phyloP scores from a whole-genome alignment of 2,888 invertebrate species.

The Synanthedon formicaeformis region DNA sequence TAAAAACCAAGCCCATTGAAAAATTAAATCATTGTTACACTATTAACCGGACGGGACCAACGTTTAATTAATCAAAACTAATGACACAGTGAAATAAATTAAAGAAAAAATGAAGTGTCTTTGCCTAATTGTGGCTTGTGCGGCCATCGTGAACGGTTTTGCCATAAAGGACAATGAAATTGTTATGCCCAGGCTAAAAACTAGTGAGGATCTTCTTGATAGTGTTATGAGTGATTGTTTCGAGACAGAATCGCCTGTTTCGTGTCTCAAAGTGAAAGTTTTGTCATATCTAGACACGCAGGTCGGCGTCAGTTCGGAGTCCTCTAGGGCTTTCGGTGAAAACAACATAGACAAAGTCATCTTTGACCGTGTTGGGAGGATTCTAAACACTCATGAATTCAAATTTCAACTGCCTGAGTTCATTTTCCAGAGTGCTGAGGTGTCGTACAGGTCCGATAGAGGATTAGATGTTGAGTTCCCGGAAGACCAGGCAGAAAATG shows the following conservation, averaged over 20 bases:
- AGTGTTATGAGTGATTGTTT: slow-evolving; percentile 81
- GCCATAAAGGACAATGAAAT: slow-evolving; percentile 70
- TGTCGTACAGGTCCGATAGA: slow-evolving; percentile 75
- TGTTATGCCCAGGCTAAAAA: slow-evolving; percentile 67
- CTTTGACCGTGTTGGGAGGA: slow-evolving; percentile 77
- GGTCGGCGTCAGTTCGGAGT: slow-evolving; percentile 72
- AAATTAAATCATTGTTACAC: slow-evolving; percentile 69
- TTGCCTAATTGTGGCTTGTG: slow-evolving; percentile 63
- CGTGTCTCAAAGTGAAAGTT: slow-evolving; percentile 82
- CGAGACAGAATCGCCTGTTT: slow-evolving; percentile 74
- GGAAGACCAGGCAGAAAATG: slow-evolving; percentile 58
- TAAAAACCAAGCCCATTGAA: slow-evolving; percentile 77
- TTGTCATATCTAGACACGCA: slow-evolving; percentile 80
- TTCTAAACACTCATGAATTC: slow-evolving; percentile 81
- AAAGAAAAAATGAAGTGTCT: slow-evolving; percentile 59
- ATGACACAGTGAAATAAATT: slow-evolving; percentile 48
- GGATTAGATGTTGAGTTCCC: slow-evolving; percentile 75
- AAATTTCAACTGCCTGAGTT: slow-evolving; percentile 79
- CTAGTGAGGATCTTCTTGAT: slow-evolving; percentile 77
- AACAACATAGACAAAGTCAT: slow-evolving; percentile 80
- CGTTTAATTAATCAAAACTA: slow-evolving; percentile 60
- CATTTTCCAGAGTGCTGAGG: slow-evolving; percentile 75
- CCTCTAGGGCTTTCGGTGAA: slow-evolving; percentile 71
- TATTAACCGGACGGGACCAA: slow-evolving; percentile 57
- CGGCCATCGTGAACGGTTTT: slow-evolving; percentile 56